Evolutionary conservation across 2,797 vertebrate species (phyloP).

Genomic region (Gadopsis bispinosus): DNA sequence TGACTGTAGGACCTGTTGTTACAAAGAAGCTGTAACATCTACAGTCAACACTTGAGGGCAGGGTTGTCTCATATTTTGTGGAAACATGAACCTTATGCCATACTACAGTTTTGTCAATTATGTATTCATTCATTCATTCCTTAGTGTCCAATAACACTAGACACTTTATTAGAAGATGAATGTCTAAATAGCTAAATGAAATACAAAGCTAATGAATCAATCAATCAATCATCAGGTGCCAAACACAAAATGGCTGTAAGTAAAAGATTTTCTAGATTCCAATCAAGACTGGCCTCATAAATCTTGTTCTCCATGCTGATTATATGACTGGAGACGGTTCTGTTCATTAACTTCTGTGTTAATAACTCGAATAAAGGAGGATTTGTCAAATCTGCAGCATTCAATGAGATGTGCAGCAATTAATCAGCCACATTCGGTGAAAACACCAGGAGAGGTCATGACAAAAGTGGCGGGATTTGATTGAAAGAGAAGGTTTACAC

Average conservation of each 20-base stretch:
- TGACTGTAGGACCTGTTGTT: neutral
- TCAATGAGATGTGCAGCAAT: neutral
- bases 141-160: neutral
- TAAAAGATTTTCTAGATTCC: neutral
- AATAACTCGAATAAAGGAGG: neutral
- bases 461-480: neutral
- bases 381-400: neutral
- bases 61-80: conserved; percentile 13
- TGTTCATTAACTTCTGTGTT: neutral
- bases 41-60: conserved; percentile 64
- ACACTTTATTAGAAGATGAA: no score
- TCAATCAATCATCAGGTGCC: neutral
- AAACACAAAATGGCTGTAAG: neutral
- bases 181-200: neutral
- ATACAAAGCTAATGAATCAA: neutral
- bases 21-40: conserved; percentile 12
- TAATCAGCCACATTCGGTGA: neutral
- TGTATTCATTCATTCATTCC: neutral
- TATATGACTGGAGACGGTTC: neutral
- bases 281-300: neutral
- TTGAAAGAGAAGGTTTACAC: neutral
- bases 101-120: neutral
- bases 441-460: neutral
- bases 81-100: neutral
- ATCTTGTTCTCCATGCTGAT: neutral